Conservation (phyloP, 2,888 invertebrate genomes). For the Melipona beecheii region DNA sequence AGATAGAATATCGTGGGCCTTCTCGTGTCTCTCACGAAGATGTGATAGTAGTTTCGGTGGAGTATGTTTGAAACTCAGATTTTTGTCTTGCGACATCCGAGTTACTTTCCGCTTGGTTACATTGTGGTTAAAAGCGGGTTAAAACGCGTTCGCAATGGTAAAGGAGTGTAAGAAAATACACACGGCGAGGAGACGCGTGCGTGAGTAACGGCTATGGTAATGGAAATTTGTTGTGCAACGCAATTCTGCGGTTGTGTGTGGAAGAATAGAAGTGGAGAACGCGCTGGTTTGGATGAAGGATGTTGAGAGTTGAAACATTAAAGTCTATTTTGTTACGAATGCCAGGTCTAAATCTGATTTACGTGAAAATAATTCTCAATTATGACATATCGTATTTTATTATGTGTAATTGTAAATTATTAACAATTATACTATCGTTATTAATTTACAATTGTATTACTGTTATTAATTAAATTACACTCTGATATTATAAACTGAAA, state of each 20-base stretch:
- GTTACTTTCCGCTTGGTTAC: constrained; percentile 2
- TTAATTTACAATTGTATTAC: neutral
- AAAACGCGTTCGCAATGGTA: neutral
- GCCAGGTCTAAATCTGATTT: neutral
- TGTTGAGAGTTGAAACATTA: neutral
- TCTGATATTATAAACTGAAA: neutral
- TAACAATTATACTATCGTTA: neutral
- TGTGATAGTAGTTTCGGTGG: neutral
- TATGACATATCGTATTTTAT: neutral
- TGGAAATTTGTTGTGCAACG: constrained; percentile 11
- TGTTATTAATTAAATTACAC: neutral
- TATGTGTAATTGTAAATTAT: neutral
- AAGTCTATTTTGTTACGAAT: neutral
- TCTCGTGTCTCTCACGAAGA: neutral
- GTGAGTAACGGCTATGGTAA: neutral
- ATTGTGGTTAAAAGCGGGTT: neutral
- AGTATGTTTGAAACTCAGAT: neutral
- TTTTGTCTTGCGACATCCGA: neutral
- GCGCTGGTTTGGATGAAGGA: neutral
- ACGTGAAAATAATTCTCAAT: neutral
- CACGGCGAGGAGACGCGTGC: neutral
- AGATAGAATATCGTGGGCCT: no score
- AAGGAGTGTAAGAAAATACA: neutral
- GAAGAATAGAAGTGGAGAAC: neutral
- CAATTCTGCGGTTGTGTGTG: neutral